These are phyloP conservation scores for Spinibarbus caldwelli DNA, from an alignment of 2,797 vertebrate genomes.

Conservation along the genomic window DNA sequence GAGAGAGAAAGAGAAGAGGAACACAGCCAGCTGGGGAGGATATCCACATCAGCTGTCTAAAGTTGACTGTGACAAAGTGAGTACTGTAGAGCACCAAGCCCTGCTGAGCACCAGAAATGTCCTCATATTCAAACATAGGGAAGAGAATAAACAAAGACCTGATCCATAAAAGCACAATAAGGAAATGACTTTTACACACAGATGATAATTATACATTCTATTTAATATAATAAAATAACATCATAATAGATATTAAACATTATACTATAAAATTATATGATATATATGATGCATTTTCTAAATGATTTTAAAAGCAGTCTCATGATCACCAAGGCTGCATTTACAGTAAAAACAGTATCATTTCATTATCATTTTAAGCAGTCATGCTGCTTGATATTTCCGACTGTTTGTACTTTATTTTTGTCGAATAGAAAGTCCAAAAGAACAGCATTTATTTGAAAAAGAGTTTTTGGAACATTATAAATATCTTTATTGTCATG, in stretches of 20 bases:
- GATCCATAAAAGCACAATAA: conserved; percentile 15
- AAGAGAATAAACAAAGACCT: conserved; percentile 9
- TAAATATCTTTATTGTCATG: not conserved
- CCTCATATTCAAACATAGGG: not conserved
- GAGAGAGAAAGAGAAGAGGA: conserved; percentile 26
- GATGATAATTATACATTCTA: not conserved
- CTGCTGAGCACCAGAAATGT: conserved; percentile 10
- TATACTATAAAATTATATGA: not conserved
- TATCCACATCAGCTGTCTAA: conserved; percentile 52
- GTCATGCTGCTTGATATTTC: not conserved
- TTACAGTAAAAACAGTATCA: not conserved
- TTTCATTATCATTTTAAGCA: not conserved
- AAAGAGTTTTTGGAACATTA: not conserved
- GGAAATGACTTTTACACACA: not conserved
- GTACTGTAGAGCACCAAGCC: conserved; percentile 33
- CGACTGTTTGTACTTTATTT: not conserved
- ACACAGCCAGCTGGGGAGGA: conserved; percentile 42
- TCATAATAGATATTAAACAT: not conserved
- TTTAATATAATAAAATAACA: not conserved
- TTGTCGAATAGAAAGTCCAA: not conserved
- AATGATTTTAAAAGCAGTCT: not conserved
- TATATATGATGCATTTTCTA: not conserved
- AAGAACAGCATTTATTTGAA: not conserved
- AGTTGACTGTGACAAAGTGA: conserved; percentile 37
- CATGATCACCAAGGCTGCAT: too few relatives aligned